Percentiles rank a stretch among this genome's conserved stretches.
Conservation (phyloP, 2,113 vertebrate species). For the Centrocercus urophasianus region DNA sequence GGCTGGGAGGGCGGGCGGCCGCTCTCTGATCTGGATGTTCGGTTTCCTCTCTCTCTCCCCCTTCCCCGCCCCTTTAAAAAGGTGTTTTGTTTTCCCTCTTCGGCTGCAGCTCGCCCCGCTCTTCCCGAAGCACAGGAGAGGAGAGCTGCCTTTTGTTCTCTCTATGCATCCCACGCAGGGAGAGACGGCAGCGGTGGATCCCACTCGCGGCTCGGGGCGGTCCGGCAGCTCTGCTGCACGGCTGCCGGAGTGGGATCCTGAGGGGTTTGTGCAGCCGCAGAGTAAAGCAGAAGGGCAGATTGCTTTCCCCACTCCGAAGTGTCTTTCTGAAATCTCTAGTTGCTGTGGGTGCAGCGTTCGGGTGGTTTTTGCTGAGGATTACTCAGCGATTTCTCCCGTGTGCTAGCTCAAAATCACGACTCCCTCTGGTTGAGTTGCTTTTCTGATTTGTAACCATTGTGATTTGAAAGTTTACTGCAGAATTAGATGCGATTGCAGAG, state of each 20-base stretch:
- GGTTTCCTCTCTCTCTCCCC: slow-evolving; percentile 14
- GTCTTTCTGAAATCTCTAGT: not conserved
- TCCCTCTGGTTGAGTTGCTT: fast-evolving
- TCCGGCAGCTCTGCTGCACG: no score
- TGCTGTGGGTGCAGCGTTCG: not conserved
- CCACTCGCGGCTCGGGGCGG: not conserved
- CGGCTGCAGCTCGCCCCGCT: not conserved
- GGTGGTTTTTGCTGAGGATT: not conserved
- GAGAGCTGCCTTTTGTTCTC: not conserved
- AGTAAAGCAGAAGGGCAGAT: not conserved
- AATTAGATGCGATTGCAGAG: not conserved
- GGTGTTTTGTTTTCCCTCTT: slow-evolving; percentile 34
- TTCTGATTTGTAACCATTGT: not conserved
- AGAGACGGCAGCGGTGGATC: fast-evolving
- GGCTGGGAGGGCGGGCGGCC: not conserved
- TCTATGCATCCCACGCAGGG: fast-evolving
- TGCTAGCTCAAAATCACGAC: not conserved
- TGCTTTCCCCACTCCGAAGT: not conserved
- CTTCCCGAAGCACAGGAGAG: not conserved
- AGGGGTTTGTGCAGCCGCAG: fast-evolving
- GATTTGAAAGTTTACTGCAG: not conserved
- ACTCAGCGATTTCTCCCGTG: not conserved
- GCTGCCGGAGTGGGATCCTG: fast-evolving
- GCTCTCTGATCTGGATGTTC: not conserved
- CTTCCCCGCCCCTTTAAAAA: not conserved